Evolutionary conservation across 2,888 invertebrate species (phyloP), one percentile per base, ranked within the genome.

Genomic region (Pandemis corylana): DNA sequence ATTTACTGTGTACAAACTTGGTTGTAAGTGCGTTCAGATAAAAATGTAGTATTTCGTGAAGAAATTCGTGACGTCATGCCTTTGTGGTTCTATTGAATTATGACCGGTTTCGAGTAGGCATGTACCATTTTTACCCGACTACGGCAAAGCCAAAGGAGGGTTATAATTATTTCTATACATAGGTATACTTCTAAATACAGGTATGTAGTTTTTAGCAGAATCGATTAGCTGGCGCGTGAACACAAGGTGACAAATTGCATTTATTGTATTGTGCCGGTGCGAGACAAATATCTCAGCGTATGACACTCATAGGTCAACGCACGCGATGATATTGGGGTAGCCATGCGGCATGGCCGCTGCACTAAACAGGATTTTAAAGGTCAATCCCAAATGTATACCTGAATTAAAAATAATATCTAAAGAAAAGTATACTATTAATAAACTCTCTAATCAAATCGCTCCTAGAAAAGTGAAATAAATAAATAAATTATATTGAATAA

Each of bases 261-360:
- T 28, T 64, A 79, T 80, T 80, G 78, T 80, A 77, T 80, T 86
- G 86, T 88, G 87, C 89, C 86, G 88, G 85, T 83, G 83, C 84
- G 87, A 88, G 88, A 89, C 87, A 89, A 88, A 42, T 85, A 84
- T 87, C 82, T 85, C 81, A 87, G 87, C 87, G 85, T 88, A 82
- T 86, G 88, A 85, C 86, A 90, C 87, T 87, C 82, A 87, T 83
- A 88, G 92, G 90, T 92, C 91, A 92, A 90, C 80, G 92, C 80
- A 84, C 91, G 87, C 86, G 84, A 81, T 87, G 85, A 81, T 81
- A 80, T 80, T 80, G 83, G 82, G 82, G 80, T 79, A 78, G 77
- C 79, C 83, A 82, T 70, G 41, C 10, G 12, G 10, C 28, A 59
- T 59, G 59, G 59, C 28, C 59, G 9, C 28, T 59, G 59, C 28